Conservation (phyloP, 2,797 vertebrate genomes). For the Liparis tanakae region DNA sequence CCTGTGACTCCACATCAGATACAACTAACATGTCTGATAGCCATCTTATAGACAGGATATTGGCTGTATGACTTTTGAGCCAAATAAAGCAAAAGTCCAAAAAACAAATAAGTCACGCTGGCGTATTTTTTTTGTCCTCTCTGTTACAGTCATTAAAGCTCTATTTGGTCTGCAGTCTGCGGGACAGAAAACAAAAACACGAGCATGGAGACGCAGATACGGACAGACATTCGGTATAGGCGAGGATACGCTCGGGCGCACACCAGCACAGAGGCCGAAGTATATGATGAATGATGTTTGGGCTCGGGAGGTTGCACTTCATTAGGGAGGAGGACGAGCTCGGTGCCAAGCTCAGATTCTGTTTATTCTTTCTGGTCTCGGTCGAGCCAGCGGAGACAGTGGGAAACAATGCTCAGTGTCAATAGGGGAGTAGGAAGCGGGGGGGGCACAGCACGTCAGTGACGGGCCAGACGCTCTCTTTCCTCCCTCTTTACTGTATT, state of each 20-base stretch:
- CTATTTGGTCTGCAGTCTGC: slow-evolving; percentile 48
- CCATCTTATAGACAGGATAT: slow-evolving; percentile 70
- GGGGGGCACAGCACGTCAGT: slow-evolving; percentile 8
- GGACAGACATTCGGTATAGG: slow-evolving; percentile 20
- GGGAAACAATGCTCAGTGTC: slow-evolving; percentile 67
- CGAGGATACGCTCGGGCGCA: slow-evolving; percentile 31
- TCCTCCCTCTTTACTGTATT: slow-evolving; percentile 42
- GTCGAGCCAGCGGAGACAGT: slow-evolving; percentile 53
- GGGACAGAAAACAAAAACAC: slow-evolving; percentile 49
- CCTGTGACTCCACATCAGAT: slow-evolving; percentile 45
- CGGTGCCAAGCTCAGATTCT: slow-evolving; percentile 69
- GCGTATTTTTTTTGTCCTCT: slow-evolving; percentile 51
- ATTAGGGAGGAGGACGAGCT: slow-evolving; percentile 74
- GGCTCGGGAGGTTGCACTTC: slow-evolving; percentile 72
- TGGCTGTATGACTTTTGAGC: slow-evolving; percentile 44
- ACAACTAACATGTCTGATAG: slow-evolving; percentile 53
- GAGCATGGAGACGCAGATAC: slow-evolving; percentile 33
- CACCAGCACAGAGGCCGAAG: slow-evolving; percentile 32
- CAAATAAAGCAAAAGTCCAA: slow-evolving; percentile 55
- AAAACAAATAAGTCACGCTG: slow-evolving; percentile 44
- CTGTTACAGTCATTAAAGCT: slow-evolving; percentile 50
- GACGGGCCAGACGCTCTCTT: slow-evolving; percentile 24
- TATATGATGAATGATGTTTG: slow-evolving; percentile 77
- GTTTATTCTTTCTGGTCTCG: slow-evolving; percentile 72
- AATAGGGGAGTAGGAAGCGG: not conserved